Evolutionary conservation across 2,113 vertebrate genomes (phyloP).

Genomic region (Vidua macroura): DNA sequence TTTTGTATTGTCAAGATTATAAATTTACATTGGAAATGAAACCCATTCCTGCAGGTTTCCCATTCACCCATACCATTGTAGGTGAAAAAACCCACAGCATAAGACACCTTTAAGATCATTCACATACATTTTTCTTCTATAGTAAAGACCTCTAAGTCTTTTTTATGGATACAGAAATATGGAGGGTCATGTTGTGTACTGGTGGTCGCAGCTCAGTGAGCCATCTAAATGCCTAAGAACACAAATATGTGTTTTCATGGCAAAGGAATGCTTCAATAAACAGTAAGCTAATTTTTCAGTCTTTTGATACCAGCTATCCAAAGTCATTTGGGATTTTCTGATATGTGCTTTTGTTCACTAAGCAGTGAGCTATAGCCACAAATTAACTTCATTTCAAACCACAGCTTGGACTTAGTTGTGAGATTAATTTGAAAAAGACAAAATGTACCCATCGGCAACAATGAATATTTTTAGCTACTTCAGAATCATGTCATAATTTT

Average conservation of each 20-base stretch:
- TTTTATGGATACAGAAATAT: neutral
- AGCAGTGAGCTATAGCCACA: neutral
- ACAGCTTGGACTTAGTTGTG: neutral
- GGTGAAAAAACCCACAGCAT: neutral
- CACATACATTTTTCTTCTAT: neutral
- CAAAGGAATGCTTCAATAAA: slow-evolving; percentile 36
- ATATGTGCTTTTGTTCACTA: neutral
- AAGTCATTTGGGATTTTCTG: slow-evolving; percentile 48
- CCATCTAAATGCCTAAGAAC: slow-evolving; percentile 31
- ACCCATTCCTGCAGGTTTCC: neutral
- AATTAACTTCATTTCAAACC: slow-evolving; percentile 31
- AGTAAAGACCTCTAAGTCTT: neutral
- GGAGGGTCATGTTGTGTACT: neutral
- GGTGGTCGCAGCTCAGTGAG: neutral
- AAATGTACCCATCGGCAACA: neutral
- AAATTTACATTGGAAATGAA: neutral
- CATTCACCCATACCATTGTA: neutral
- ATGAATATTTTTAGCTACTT: neutral
- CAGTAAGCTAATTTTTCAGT: neutral
- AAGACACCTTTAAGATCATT: neutral
- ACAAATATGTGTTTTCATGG: slow-evolving; percentile 46
- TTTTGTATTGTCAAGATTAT: neutral
- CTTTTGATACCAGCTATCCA: slow-evolving; percentile 17
- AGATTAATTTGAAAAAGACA: neutral
- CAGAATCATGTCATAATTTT: neutral